Evolutionary conservation across 1,140 invertebrate genomes (phyloP).

Genomic region (Maconellicoccus hirsutus): DNA sequence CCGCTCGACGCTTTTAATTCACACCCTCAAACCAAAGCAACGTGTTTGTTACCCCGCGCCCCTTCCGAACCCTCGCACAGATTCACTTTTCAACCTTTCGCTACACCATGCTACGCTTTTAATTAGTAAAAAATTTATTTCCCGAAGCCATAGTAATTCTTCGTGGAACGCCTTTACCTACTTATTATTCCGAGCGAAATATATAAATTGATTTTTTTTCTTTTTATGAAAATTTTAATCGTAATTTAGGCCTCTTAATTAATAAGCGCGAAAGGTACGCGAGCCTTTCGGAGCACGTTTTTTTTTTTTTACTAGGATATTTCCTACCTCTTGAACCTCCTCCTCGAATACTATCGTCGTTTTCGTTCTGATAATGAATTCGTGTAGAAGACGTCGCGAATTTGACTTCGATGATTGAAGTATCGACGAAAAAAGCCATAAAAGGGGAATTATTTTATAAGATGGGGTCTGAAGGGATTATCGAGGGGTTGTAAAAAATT

Average conservation of each 20-base stretch:
- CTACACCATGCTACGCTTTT: neutral
- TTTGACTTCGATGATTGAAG: too few species aligned
- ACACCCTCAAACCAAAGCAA: slow-evolving; percentile 12
- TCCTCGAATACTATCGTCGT: too few species aligned
- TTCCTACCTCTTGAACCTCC: too few species aligned
- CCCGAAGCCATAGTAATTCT: neutral
- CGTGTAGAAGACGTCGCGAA: too few species aligned
- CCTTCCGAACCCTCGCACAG: neutral
- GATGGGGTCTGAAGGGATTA: too few species aligned
- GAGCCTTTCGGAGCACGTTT: too few species aligned
- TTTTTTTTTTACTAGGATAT: too few species aligned
- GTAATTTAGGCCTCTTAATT: neutral
- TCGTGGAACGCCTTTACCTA: neutral
- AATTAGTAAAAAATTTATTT: slow-evolving; percentile 16
- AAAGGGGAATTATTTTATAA: too few species aligned
- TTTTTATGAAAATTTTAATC: neutral
- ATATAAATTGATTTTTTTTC: neutral
- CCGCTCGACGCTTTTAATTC: slow-evolving; percentile 6
- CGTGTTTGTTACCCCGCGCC: neutral
- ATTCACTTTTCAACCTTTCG: neutral
- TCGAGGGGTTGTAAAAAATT: too few species aligned
- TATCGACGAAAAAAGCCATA: too few species aligned
- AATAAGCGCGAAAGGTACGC: neutral
- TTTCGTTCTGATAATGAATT: too few species aligned
- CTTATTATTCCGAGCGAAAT: neutral